Evolutionary conservation across 2,113 vertebrate species (phyloP), one percentile per base, ranked within the genome.

Genomic region (Oenanthe oenanthe): DNA sequence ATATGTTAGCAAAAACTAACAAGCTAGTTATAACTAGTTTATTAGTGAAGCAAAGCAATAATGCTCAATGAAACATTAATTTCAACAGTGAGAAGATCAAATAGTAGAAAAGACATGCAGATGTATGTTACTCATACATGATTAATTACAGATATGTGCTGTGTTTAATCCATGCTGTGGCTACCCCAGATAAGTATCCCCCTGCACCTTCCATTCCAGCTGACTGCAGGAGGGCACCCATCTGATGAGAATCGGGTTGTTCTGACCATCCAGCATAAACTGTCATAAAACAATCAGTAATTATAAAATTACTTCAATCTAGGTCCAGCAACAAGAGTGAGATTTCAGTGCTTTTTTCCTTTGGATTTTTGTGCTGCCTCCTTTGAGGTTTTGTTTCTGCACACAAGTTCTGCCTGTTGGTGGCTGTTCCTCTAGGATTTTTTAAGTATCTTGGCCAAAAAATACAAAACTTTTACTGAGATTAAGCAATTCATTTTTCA

Each of bases 341-440:
- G 63, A 65, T 48, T 50, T n/a, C 25, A 38, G 36, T 40, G 29
- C 7, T 67, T 42, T 57, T 60, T 54, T n/a, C 24, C 4, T 43
- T 70, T 22, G 32, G 3, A 6, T 73, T 89, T 88, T 80, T 61
- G 15, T 57, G 31, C 26, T 82, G 16, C 25, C 8, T 76, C 16
- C 21, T 42, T 61, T 65, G 54, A 86, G 17, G 15, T 8, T 86
- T 38, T 40, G 12, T 68, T 86, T 79, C 62, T 89, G 28, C 31
- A 28, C 0, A 0, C 6, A 47, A 43, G 18, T 57, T 76, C 14
- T 65, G 12, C 31, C 38, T 45, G 13, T 31, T 65, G 14, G 17
- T 80, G 38, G 7, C 29, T 63, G 20, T 66, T 85, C 12, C 34
- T 92, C 38, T 29, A 47, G 12, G 5, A 1, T 0, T 40, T 68